Evolutionary conservation across 2,888 invertebrate genomes (phyloP).

Genomic region (Phasia obesa): DNA sequence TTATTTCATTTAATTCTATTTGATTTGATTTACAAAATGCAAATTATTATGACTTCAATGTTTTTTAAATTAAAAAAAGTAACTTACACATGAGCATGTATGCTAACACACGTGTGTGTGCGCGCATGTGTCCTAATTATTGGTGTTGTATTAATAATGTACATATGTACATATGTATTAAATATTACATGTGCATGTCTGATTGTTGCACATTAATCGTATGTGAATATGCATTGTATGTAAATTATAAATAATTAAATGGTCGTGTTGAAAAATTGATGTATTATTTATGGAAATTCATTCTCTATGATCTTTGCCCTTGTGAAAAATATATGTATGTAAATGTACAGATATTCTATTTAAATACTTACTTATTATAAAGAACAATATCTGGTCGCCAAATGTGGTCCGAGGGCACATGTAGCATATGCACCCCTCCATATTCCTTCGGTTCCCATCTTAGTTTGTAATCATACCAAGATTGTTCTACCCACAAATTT

Average conservation of each 20-base stretch:
- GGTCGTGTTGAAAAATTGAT: background rate
- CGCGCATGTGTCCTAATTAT: no score
- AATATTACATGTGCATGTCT: background rate
- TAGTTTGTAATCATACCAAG: conserved; percentile 93
- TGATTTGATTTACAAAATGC: background rate
- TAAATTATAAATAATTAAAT: background rate
- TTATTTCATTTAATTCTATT: background rate
- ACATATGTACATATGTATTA: no score
- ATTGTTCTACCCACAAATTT: conserved; percentile 90
- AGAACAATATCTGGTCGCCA: conserved; percentile 92
- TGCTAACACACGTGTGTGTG: background rate
- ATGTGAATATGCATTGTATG: background rate
- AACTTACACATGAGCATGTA: no score
- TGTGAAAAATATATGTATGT: background rate
- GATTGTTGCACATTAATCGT: background rate
- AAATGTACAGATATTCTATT: background rate
- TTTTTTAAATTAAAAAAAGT: background rate
- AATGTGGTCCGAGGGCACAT: conserved; percentile 93
- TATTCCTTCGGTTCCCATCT: conserved; percentile 94
- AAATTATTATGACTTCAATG: background rate
- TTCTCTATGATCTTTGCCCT: background rate
- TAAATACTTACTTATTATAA: conserved; percentile 88
- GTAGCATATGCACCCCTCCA: conserved; percentile 92
- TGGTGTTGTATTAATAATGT: background rate
- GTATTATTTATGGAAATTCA: background rate